phyloP scores from a whole-genome alignment of 2,888 invertebrate genomes.

The Platycheirus albimanus region DNA sequence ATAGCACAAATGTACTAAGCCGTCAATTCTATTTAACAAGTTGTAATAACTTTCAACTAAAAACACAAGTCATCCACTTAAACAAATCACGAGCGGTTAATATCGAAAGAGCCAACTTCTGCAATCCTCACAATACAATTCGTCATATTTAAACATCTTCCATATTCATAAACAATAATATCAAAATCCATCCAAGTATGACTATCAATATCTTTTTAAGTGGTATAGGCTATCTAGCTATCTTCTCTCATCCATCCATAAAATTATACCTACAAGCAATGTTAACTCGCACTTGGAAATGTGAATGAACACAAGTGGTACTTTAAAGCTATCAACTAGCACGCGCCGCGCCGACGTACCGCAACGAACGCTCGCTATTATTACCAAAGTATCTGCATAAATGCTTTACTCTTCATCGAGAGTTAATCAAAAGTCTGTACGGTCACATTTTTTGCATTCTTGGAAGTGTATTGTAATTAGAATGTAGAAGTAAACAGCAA shows the following conservation, averaged over 20 bases:
- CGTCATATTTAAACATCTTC: too few relatives aligned
- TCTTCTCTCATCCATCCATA: not conserved
- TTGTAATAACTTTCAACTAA: too few relatives aligned
- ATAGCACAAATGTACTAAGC: too few relatives aligned
- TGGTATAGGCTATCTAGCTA: not conserved
- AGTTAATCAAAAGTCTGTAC: not conserved
- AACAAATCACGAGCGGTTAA: not conserved
- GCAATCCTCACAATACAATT: not conserved
- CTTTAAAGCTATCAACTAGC: too few relatives aligned
- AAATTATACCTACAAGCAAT: not conserved
- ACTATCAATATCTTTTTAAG: not conserved
- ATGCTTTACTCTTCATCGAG: not conserved
- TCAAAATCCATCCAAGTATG: not conserved
- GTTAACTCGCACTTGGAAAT: not conserved
- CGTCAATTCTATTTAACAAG: too few relatives aligned
- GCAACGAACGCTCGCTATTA: not conserved
- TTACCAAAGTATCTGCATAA: not conserved
- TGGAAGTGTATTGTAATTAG: constrained; percentile 5
- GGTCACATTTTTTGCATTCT: constrained; percentile 9
- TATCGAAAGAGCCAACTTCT: not conserved
- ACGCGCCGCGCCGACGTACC: too few relatives aligned
- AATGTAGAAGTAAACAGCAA: constrained; percentile 5
- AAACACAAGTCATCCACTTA: too few relatives aligned
- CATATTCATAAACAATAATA: not conserved
- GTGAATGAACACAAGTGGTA: not conserved